These are phyloP conservation scores for Grammomys surdaster DNA, from an alignment of 2,113 vertebrate genomes.

Conservation along the genomic window DNA sequence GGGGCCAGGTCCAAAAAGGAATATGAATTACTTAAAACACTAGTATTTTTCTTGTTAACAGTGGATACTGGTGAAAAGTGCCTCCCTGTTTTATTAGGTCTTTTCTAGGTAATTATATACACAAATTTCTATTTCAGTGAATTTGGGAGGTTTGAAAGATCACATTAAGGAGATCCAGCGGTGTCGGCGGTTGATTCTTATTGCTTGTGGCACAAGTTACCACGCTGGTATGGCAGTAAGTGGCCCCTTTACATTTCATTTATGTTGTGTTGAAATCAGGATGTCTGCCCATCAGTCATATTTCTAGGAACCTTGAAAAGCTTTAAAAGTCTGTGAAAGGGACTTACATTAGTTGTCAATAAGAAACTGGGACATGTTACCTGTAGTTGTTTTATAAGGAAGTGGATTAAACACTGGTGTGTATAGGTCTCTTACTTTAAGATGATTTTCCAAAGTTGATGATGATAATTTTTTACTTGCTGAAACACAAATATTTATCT, in stretches of 20 bases:
- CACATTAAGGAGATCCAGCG: conserved; percentile 99
- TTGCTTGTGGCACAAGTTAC: conserved; percentile 98
- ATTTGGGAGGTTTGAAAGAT: conserved; percentile 96
- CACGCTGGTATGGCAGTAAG: conserved; percentile 97
- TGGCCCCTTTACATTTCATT: conserved; percentile 58
- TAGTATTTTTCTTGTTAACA: not conserved
- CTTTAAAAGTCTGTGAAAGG: conserved; percentile 31
- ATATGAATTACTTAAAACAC: conserved; percentile 20
- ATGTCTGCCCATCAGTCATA: not conserved
- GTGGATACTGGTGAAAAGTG: not conserved
- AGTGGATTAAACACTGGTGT: not conserved
- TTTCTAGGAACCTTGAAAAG: conserved; percentile 38
- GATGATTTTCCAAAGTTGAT: conserved; percentile 33
- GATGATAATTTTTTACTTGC: conserved; percentile 56
- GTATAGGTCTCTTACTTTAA: conserved; percentile 1
- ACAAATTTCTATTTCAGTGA: conserved; percentile 88
- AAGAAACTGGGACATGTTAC: not conserved
- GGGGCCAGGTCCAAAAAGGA: not conserved
- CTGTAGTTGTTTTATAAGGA: not conserved
- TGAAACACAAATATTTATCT: conserved; percentile 4
- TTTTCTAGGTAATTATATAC: conserved; percentile 62
- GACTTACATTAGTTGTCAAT: not conserved
- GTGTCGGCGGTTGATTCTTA: conserved; percentile 96
- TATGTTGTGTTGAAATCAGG: not conserved
- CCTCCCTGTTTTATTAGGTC: conserved; percentile 46